A percentile compares a stretch with the other conserved stretches of the same genome.
Conservation (phyloP, 2,113 vertebrate genomes). For the Perca schrenkii region DNA sequence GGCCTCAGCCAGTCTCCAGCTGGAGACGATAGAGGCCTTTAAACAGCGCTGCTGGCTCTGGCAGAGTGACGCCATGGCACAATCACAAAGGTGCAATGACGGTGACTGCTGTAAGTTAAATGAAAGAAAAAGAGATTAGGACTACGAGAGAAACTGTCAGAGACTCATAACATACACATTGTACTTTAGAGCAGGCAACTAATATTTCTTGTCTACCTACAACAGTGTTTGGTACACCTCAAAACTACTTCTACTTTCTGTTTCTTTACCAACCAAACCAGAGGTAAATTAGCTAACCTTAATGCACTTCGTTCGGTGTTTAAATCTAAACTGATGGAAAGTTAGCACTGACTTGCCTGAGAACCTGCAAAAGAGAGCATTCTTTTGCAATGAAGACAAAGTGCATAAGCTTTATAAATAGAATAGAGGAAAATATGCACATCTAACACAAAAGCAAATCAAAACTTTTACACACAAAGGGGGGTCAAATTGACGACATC, state of each 20-base stretch:
- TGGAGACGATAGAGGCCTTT: constrained; percentile 92
- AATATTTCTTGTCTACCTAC: neutral
- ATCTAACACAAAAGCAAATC: neutral
- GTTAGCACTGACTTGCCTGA: neutral
- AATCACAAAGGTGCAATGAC: constrained; percentile 78
- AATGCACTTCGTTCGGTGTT: neutral
- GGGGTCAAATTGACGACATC: neutral
- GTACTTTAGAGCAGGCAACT: neutral
- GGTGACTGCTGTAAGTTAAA: constrained; percentile 26
- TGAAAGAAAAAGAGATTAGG: neutral
- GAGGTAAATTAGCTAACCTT: neutral
- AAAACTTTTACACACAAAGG: neutral
- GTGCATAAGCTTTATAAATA: neutral
- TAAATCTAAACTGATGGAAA: neutral
- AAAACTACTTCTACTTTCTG: neutral
- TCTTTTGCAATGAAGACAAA: neutral
- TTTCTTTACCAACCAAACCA: neutral
- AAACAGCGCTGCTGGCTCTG: constrained; percentile 91
- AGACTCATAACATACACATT: neutral
- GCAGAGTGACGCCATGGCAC: constrained; percentile 90
- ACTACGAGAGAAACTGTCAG: neutral
- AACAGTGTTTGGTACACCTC: neutral
- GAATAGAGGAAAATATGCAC: neutral
- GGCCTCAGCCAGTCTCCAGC: constrained; percentile 96
- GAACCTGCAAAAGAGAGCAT: too few relatives aligned